Percentiles rank a stretch among this genome's conserved stretches.
These are phyloP conservation scores for Lepidostoma basale DNA, from an alignment of 1,140 invertebrate genomes.

Conservation along the genomic window DNA sequence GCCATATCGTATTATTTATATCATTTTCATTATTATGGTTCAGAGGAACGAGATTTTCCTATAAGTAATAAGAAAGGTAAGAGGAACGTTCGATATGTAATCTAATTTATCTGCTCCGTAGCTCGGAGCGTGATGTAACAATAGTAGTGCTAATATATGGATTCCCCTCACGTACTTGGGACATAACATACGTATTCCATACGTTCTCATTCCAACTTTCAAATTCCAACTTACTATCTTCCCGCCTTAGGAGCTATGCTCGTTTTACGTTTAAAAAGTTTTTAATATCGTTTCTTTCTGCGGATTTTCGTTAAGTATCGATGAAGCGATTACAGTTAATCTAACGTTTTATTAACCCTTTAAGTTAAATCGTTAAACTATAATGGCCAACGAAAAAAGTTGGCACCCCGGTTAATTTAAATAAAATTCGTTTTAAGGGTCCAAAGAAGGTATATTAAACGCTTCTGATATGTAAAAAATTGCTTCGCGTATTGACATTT, in stretches of 20 bases:
- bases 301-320: neutral
- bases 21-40: too few relatives aligned
- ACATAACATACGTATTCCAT: slow-evolving; percentile 8
- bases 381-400: too few relatives aligned
- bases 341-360: too few relatives aligned
- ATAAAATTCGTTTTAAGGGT: too few relatives aligned
- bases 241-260: neutral
- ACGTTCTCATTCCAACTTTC: slow-evolving; percentile 20
- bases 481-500: too few relatives aligned
- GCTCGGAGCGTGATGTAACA: slow-evolving; percentile 10
- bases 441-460: too few relatives aligned
- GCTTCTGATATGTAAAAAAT: too few relatives aligned
- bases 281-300: slow-evolving; percentile 5
- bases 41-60: slow-evolving; percentile 10
- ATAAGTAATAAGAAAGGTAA: slow-evolving; percentile 2
- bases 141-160: slow-evolving; percentile 7
- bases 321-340: too few relatives aligned
- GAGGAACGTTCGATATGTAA: slow-evolving; percentile 14
- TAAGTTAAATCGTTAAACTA: too few relatives aligned
- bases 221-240: slow-evolving; percentile 1
- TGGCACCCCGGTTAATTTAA: too few relatives aligned
- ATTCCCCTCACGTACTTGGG: slow-evolving; percentile 1
- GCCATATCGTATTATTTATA: too few relatives aligned
- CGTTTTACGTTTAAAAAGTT: slow-evolving; percentile 19
- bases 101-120: slow-evolving; percentile 12